Evolutionary conservation across 2,797 vertebrate genomes (phyloP).

Genomic region (Chlorospingus semifuscus): DNA sequence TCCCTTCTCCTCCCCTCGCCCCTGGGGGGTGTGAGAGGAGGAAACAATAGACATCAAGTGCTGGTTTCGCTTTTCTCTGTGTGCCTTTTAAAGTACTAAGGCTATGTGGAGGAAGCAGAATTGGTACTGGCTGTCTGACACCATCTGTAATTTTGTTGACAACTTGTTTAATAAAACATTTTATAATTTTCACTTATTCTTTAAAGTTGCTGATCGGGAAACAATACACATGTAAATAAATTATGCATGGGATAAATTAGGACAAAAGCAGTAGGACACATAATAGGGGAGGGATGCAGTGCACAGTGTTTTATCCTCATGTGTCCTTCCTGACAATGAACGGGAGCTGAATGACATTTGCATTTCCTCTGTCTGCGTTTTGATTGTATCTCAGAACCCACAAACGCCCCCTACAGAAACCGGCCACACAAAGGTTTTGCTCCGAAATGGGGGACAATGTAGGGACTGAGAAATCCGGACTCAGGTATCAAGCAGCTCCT

Average conservation of each 20-base stretch:
- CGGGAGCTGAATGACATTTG: slow-evolving; percentile 73
- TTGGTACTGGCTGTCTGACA: slow-evolving; percentile 15
- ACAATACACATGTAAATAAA: slow-evolving; percentile 72
- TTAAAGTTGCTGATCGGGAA: slow-evolving; percentile 74
- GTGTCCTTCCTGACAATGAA: slow-evolving; percentile 78
- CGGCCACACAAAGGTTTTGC: slow-evolving; percentile 72
- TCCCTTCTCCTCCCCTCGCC: slow-evolving; percentile 31
- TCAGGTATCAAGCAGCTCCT: slow-evolving; percentile 43
- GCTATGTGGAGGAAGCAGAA: neutral
- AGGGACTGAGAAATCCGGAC: slow-evolving; percentile 20
- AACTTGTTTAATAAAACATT: slow-evolving; percentile 70
- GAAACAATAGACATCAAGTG: slow-evolving; percentile 71
- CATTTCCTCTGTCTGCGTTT: slow-evolving; percentile 73
- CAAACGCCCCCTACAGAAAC: slow-evolving; percentile 70
- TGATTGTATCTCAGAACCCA: slow-evolving; percentile 43
- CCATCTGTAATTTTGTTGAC: slow-evolving; percentile 54
- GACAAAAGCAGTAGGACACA: slow-evolving; percentile 68
- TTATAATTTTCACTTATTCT: slow-evolving; percentile 69
- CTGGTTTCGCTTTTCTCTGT: slow-evolving; percentile 1
- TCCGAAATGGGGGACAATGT: slow-evolving; percentile 49
- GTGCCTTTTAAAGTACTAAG: slow-evolving; percentile 52
- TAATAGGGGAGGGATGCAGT: slow-evolving; percentile 47
- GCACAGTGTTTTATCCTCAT: slow-evolving; percentile 66
- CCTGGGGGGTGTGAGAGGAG: slow-evolving; percentile 32
- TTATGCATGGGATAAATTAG: slow-evolving; percentile 75